Base-by-base conservation (phyloP, 2,113 vertebrate genomes). In the Xiphophorus maculatus region DNA sequence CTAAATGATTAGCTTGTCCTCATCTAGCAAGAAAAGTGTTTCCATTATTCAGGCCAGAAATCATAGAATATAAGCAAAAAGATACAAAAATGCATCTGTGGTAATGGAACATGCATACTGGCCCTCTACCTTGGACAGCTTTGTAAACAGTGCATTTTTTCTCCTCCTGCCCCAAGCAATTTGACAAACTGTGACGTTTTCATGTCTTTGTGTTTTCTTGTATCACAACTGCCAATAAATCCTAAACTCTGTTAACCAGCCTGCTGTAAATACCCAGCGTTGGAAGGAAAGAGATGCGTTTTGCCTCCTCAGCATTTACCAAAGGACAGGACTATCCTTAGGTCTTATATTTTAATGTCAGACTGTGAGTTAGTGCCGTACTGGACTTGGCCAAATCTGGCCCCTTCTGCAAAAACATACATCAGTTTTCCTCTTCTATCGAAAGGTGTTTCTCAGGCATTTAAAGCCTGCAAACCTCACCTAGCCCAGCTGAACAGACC, bases 191-290 rank as follows among this genome's bases (percentile, higher is more conserved):
- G 78, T 90, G 89, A 89, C 89, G 89, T 90, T 91, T 92, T 90
- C 88, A 91, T 91, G 87, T 83, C 85, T 90, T 88, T 84, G 84
- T 83, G 85, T 82, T 87, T 62, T 70, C 85, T 83, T 85, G 71
- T 89, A 89, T 90, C 90, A 90, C 89, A 90, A 87, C 88, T 78
- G 82, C 81, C 86, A 72, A 89, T 91, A 90, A 90, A 92, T 92
- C 67, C 81, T 63, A 81, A 87, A 88, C 80, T 85, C 83, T 79
- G 86, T 79, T 87, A 82, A 81, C 87, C 87, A 83, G 79, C 83
- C 89, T 76, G 82, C 86, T 89, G 86, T 90, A 90, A 90, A 92
- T 87, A 90, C 85, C 81, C 77, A 67, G 81, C 81, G 86, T 77
- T 66, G 28, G 74, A 85, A 68, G 70, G 75, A 33, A 65, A 65